phyloP scores from a whole-genome alignment of 2,797 vertebrate genomes.

The Galago senegalensis region DNA sequence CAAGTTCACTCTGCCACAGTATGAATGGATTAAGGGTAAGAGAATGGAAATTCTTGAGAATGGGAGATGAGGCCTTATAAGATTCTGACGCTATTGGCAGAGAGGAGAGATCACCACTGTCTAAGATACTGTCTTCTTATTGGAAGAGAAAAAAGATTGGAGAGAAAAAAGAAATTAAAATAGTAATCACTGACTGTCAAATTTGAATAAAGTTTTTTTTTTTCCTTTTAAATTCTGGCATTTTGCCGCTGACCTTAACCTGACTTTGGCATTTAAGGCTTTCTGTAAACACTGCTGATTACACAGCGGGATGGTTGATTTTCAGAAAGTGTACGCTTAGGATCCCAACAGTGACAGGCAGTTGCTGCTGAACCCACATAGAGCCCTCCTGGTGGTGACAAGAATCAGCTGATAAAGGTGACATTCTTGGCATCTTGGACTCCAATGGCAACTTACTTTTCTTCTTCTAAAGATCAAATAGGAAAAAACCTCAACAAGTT shows the following conservation, averaged over 20 bases:
- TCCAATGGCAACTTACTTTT: slow-evolving; percentile 58
- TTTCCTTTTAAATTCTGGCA: slow-evolving; percentile 33
- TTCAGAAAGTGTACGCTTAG: slow-evolving; percentile 63
- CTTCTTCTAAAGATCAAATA: slow-evolving; percentile 66
- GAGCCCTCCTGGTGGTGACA: slow-evolving; percentile 63
- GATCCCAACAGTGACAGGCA: slow-evolving; percentile 22
- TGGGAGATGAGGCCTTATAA: background rate
- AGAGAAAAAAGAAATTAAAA: slow-evolving; percentile 2
- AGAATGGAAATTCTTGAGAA: background rate
- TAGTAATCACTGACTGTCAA: background rate
- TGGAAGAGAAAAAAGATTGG: background rate
- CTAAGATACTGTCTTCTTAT: background rate
- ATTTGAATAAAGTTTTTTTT: slow-evolving; percentile 17
- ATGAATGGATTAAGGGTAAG: background rate
- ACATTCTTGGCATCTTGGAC: slow-evolving; percentile 57
- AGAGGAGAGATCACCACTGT: background rate
- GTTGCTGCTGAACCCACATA: slow-evolving; percentile 26
- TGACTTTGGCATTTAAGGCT: slow-evolving; percentile 79
- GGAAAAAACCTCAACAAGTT: slow-evolving; percentile 2
- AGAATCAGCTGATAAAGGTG: slow-evolving; percentile 75
- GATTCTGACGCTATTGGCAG: background rate
- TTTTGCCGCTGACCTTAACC: slow-evolving; percentile 65
- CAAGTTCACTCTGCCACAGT: background rate
- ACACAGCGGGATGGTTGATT: slow-evolving; percentile 76
- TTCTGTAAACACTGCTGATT: slow-evolving; percentile 80